Base-by-base conservation (phyloP, 2,888 invertebrate species). In the Drosophila acutilabella region DNA sequence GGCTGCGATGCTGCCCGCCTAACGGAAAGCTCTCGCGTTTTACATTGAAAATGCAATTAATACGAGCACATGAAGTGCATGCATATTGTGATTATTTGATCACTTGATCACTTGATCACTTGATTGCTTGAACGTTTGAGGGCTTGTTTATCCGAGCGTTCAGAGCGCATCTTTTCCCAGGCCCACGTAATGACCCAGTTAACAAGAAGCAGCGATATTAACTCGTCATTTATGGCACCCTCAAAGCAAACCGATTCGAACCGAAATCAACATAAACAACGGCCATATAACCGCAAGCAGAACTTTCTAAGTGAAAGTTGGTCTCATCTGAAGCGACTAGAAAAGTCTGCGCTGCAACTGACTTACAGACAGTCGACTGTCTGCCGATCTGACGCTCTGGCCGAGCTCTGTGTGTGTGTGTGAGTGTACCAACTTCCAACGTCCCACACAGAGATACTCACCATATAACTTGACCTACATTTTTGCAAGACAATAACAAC, bases 271-370 rank as follows among this genome's bases (percentile, higher is more conserved):
- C 75, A 74, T 65, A 66, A 71, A 41, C 71, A 69, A 68, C 71
- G 52, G 64, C 64, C 61, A 77, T 77, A 80, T 77, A 80, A 89
- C 86, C 82, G 83, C 87, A 82, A 90, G 90, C 90, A 91, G 91
- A 91, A 91, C 91, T 91, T 91, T 91, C 91, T 91, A 91, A 91
- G 91, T 91, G 91, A 91, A 91, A 91, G 91, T 91, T 81, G 73
- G 54, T 68, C 61, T 61, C 72, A 57, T 70, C 73, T 79, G 69
- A 71, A 80, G 86, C 77, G 80, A 82, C 89, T 85, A 88, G 89
- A 89, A 88, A 89, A 88, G 85, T 80, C 80, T 88, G 56, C 68
- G 64, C 40, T 56, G n/a, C 65, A 54, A 47, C 42, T 48, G 61
- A 58, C 80, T 67, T 51, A 64, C 56, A 62, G 65, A 47, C 64